Conservation (phyloP, 2,797 vertebrate genomes). For the Aotus griseimembra region DNA sequence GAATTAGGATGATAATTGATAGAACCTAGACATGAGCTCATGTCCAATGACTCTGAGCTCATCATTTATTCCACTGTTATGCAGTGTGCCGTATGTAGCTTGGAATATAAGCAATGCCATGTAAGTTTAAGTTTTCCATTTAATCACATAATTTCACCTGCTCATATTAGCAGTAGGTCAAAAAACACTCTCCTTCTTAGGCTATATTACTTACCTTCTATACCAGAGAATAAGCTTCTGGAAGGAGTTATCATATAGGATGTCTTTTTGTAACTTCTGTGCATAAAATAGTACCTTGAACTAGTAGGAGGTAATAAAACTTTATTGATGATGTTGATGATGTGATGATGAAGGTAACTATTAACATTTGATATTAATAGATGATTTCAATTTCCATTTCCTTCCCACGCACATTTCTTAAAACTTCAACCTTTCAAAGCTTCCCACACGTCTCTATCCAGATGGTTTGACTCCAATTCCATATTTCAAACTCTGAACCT, state of each 20-base stretch:
- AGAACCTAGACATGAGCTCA: background rate
- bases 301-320: background rate
- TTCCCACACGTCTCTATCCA: slow-evolving; percentile 15
- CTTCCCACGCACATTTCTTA: slow-evolving; percentile 33
- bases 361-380: slow-evolving; percentile 16
- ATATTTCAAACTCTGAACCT: background rate
- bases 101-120: background rate
- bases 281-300: background rate
- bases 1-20: background rate
- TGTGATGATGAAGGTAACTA: background rate
- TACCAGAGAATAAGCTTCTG: background rate
- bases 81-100: too few relatives aligned
- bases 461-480: background rate
- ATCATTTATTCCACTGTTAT: background rate
- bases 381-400: background rate
- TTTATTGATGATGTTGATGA: background rate
- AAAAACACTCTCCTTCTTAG: background rate
- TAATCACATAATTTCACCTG: background rate
- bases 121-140: background rate
- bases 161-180: background rate
- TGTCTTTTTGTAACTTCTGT: background rate
- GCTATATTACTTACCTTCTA: background rate
- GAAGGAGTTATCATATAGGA: background rate
- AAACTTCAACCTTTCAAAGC: slow-evolving; percentile 32
- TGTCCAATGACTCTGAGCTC: background rate